Evolutionary conservation across 2,888 invertebrate species (phyloP).

Genomic region (Tiphia femorata): DNA sequence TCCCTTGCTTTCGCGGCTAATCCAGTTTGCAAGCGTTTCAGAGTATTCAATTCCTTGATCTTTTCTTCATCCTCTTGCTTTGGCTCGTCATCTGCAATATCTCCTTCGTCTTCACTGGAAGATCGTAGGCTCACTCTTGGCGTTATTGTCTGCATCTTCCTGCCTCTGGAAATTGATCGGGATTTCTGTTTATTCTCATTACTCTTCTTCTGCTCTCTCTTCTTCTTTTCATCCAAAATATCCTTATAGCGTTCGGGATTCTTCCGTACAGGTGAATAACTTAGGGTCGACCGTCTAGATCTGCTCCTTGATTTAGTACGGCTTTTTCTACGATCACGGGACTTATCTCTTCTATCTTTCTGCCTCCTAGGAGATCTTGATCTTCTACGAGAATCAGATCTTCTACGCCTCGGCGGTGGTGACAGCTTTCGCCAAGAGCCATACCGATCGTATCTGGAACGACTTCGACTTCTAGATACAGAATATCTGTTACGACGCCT

Average conservation of each 20-base stretch:
- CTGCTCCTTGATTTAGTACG: constrained; percentile 66
- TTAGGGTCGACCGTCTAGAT: constrained; percentile 71
- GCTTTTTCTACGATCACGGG: constrained; percentile 47
- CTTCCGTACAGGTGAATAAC: constrained; percentile 78
- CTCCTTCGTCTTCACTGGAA: constrained; percentile 68
- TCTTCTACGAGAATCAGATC: constrained; percentile 58
- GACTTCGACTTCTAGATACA: constrained; percentile 55
- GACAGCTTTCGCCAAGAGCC: constrained; percentile 51
- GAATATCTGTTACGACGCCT: constrained; percentile 57
- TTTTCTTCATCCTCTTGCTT: constrained; percentile 74
- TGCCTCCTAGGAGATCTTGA: constrained; percentile 44
- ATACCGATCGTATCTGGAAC: constrained; percentile 56
- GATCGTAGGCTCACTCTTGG: constrained; percentile 65
- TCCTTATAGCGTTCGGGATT: constrained; percentile 80
- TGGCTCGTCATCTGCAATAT: constrained; percentile 72
- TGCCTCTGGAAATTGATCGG: constrained; percentile 51
- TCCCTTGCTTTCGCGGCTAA: constrained; percentile 81
- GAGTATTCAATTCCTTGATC: constrained; percentile 76
- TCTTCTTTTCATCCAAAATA: constrained; percentile 74
- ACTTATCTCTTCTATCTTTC: constrained; percentile 42
- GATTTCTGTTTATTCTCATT: constrained; percentile 59
- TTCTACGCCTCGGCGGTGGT: constrained; percentile 42
- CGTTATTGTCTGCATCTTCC: constrained; percentile 50
- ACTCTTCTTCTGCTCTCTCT: constrained; percentile 72
- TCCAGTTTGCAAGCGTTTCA: constrained; percentile 77